Percentiles rank a stretch among this genome's conserved stretches.
Evolutionary conservation across 1,140 invertebrate genomes (phyloP).

Genomic region (Drosophila melanogaster): DNA sequence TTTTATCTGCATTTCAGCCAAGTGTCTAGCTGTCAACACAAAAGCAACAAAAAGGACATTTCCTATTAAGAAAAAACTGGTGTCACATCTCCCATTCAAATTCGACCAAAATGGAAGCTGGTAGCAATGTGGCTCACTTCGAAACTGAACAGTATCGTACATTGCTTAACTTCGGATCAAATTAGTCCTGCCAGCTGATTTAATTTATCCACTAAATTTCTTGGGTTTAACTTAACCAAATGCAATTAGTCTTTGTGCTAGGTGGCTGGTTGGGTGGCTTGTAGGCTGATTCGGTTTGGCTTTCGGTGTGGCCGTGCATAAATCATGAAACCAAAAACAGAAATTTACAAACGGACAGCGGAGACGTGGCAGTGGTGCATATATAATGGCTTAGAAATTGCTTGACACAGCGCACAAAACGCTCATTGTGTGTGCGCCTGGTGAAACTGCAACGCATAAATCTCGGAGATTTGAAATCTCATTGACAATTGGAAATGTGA

Average conservation of each 20-base stretch:
- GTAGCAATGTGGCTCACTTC: background rate
- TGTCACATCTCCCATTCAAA: background rate
- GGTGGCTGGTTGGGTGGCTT: background rate
- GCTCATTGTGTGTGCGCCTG: constrained; percentile 57
- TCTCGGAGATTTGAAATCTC: constrained; percentile 78
- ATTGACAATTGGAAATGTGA: constrained; percentile 82
- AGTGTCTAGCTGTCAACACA: constrained; percentile 1
- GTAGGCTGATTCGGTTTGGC: constrained; percentile 35
- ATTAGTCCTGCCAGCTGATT: constrained; percentile 15
- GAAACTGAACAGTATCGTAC: too few relatives aligned
- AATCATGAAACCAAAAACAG: constrained; percentile 71
- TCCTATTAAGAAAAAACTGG: background rate
- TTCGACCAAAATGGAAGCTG: background rate
- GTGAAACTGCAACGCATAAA: constrained; percentile 67
- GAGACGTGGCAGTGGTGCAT: constrained; percentile 48
- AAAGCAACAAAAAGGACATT: background rate
- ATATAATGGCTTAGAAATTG: constrained; percentile 71
- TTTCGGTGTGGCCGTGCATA: constrained; percentile 60
- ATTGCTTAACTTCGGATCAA: constrained; percentile 12
- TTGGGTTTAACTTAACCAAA: constrained; percentile 50
- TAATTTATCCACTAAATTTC: constrained; percentile 38
- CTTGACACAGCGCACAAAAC: constrained; percentile 66
- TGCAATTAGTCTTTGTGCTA: constrained; percentile 59
- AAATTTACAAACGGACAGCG: constrained; percentile 62
- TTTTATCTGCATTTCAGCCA: background rate